Conservation (phyloP, 1,140 invertebrate genomes). For the Potamilus streckersoni region DNA sequence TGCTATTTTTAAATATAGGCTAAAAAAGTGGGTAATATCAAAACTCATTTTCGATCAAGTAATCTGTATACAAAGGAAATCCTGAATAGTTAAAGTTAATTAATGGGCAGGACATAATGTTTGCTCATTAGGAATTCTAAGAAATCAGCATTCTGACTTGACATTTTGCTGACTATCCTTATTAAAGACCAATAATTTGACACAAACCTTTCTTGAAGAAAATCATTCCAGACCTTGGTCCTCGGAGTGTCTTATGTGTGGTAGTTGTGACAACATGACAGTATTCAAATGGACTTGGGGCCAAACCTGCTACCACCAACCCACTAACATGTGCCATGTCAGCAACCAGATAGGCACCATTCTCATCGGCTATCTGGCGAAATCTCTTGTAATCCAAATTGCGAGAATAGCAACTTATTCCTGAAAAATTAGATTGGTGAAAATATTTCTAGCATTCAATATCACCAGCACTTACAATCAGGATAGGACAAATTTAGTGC, state of each 20-base stretch:
- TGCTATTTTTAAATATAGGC: no score
- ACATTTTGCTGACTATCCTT: no score
- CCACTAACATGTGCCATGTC: slow-evolving; percentile 98
- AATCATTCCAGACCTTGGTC: slow-evolving; percentile 89
- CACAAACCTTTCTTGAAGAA: slow-evolving; percentile 86
- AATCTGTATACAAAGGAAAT: no score
- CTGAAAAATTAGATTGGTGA: slow-evolving; percentile 61
- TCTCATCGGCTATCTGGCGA: slow-evolving; percentile 87
- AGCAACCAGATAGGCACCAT: slow-evolving; percentile 88
- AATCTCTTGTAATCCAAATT: slow-evolving; percentile 88
- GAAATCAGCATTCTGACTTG: no score
- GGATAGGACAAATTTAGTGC: no score
- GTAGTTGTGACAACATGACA: slow-evolving; percentile 96
- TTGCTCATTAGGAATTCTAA: no score
- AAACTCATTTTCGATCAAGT: no score
- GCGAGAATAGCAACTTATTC: slow-evolving; percentile 85
- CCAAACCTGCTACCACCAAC: slow-evolving; percentile 87
- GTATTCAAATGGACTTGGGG: slow-evolving; percentile 92
- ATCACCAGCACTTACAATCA: no score
- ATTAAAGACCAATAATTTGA: no score
- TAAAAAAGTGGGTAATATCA: no score
- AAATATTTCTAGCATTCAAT: not conserved
- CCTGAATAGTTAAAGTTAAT: no score
- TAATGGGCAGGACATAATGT: no score
- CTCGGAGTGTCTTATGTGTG: slow-evolving; percentile 95